These are phyloP conservation scores for Ctenopoma multispine DNA, from an alignment of 2,797 vertebrate species.

Conservation along the genomic window DNA sequence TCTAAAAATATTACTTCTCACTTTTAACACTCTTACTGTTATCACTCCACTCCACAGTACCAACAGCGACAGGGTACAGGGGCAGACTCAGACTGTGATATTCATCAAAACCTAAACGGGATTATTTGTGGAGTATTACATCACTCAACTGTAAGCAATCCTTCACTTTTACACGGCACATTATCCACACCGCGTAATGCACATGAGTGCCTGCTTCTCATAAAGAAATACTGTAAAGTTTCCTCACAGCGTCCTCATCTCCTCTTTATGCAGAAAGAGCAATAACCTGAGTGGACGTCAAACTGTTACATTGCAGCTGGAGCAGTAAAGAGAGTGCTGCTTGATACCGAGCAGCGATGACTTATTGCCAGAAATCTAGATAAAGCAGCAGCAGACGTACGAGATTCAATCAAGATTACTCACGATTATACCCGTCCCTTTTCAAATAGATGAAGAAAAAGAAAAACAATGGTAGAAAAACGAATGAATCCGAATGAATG, in stretches of 20 bases:
- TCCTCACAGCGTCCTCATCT: conserved; percentile 29
- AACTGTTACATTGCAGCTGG: conserved; percentile 46
- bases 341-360: conserved; percentile 20
- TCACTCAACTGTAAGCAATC: conserved; percentile 54
- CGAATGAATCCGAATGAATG: no score
- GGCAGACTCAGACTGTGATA: conserved; percentile 26
- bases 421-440: no score
- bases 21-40: conserved; percentile 39
- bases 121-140: conserved; percentile 59
- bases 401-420: no score
- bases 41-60: conserved; percentile 1
- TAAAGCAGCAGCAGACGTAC: background rate
- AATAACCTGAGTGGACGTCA: conserved; percentile 68
- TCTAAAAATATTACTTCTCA: conserved; percentile 31
- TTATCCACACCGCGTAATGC: conserved; percentile 63
- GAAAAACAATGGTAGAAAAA: no score
- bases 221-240: conserved; percentile 67
- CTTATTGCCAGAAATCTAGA: conserved; percentile 4
- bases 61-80: no score
- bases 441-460: no score
- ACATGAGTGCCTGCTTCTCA: conserved; percentile 62
- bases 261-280: conserved; percentile 48
- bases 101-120: conserved; percentile 41
- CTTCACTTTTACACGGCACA: conserved; percentile 59
- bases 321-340: conserved; percentile 34